These are phyloP conservation scores for Esox lucius DNA, from an alignment of 2,797 vertebrate species.

Conservation along the genomic window DNA sequence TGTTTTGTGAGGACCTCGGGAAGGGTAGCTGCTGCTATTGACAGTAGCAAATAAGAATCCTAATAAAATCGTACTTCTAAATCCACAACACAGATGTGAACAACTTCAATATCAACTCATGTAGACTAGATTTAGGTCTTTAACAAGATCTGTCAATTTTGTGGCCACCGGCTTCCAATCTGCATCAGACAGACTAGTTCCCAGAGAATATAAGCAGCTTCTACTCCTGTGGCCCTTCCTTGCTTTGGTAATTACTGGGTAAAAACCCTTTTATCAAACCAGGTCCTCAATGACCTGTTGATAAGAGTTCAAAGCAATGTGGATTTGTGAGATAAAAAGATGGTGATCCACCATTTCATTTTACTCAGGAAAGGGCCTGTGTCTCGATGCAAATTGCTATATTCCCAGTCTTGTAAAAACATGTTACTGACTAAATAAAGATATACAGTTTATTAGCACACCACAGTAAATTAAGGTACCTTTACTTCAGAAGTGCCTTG, in stretches of 20 bases:
- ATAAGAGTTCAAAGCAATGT: neutral
- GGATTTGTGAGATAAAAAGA: conserved; percentile 14
- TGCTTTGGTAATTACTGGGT: neutral
- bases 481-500: no score
- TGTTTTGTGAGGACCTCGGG: no score
- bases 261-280: neutral
- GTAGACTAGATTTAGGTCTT: neutral
- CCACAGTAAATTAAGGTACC: no score
- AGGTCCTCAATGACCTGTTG: neutral
- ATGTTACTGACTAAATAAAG: no score
- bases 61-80: no score
- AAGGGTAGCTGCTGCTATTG: no score
- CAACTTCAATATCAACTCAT: neutral
- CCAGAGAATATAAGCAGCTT: neutral
- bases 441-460: no score
- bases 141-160: neutral
- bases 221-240: neutral
- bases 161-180: neutral
- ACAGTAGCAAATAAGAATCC: no score
- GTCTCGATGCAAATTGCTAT: neutral
- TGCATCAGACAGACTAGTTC: neutral
- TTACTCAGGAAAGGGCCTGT: conserved; percentile 14
- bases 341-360: conserved; percentile 2
- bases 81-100: neutral
- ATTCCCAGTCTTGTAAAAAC: neutral